These are phyloP conservation scores for Solenodon paradoxus DNA, from an alignment of 2,113 vertebrate genomes.

Conservation along the genomic window DNA sequence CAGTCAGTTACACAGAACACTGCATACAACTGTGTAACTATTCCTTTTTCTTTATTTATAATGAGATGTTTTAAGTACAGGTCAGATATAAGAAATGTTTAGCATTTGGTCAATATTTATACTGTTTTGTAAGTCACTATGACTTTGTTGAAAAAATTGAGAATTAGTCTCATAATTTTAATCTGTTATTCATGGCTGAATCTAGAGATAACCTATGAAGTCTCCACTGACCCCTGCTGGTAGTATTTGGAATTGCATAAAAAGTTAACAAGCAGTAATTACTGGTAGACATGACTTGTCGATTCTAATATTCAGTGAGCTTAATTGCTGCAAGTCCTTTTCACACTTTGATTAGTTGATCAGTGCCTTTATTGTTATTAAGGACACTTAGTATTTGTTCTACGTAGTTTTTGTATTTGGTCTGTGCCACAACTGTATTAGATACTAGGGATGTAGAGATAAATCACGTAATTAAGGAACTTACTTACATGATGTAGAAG, in stretches of 20 bases:
- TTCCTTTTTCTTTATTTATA: not conserved
- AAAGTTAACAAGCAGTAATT: not conserved
- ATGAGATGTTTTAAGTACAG: not conserved
- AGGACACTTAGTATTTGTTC: not conserved
- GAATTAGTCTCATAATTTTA: too few relatives aligned
- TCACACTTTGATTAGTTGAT: not conserved
- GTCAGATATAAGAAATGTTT: not conserved
- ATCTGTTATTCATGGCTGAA: not conserved
- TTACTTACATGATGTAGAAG: not conserved
- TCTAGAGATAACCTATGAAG: not conserved
- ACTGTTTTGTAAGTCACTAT: not conserved
- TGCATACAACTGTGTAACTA: not conserved
- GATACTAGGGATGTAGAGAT: not conserved
- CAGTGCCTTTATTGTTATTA: not conserved
- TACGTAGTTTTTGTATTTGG: not conserved
- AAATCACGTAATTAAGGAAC: not conserved
- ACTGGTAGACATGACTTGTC: not conserved
- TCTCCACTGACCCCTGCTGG: conserved; percentile 24
- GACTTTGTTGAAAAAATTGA: not conserved
- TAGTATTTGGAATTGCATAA: conserved; percentile 44
- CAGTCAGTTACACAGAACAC: not conserved
- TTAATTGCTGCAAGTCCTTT: not conserved
- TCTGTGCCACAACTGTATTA: not conserved
- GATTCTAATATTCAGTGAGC: not conserved
- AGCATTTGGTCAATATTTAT: not conserved